Evolutionary conservation across 2,888 invertebrate species (phyloP).

Genomic region (Eudemis profundana): DNA sequence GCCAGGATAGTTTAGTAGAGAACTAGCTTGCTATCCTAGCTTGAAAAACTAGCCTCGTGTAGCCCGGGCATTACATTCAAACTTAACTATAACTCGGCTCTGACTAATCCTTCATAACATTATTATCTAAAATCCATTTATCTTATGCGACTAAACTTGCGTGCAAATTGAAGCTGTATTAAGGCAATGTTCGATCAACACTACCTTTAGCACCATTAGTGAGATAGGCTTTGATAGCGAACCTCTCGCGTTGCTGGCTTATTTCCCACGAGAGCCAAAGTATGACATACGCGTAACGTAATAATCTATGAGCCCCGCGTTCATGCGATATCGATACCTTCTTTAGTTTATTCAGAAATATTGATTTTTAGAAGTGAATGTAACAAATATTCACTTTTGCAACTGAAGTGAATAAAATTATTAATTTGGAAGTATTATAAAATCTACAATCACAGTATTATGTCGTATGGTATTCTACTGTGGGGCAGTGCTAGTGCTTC

Average conservation of each 20-base stretch:
- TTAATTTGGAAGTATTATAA: too few relatives aligned
- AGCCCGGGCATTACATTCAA: too few relatives aligned
- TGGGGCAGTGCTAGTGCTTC: too few relatives aligned
- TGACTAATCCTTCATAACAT: too few relatives aligned
- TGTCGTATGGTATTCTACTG: too few relatives aligned
- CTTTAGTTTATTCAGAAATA: constrained; percentile 8
- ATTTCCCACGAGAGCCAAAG: constrained; percentile 36
- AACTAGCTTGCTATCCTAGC: too few relatives aligned
- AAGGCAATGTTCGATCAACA: not conserved
- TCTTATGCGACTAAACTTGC: too few relatives aligned
- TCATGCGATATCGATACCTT: constrained; percentile 23
- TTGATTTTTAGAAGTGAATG: not conserved
- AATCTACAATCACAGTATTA: too few relatives aligned
- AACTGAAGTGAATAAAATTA: not conserved
- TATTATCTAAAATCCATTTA: too few relatives aligned
- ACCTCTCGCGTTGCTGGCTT: constrained; percentile 11
- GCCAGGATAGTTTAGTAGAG: too few relatives aligned
- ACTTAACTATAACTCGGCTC: too few relatives aligned
- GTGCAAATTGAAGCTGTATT: not conserved
- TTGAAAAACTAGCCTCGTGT: too few relatives aligned
- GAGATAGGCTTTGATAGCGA: constrained; percentile 28
- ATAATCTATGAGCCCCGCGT: constrained; percentile 27
- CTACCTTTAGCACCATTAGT: constrained; percentile 42
- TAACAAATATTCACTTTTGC: not conserved
- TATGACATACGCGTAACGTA: constrained; percentile 31